phyloP scores from a whole-genome alignment of 1,140 invertebrate species.

The Drosophila nigromelanica region DNA sequence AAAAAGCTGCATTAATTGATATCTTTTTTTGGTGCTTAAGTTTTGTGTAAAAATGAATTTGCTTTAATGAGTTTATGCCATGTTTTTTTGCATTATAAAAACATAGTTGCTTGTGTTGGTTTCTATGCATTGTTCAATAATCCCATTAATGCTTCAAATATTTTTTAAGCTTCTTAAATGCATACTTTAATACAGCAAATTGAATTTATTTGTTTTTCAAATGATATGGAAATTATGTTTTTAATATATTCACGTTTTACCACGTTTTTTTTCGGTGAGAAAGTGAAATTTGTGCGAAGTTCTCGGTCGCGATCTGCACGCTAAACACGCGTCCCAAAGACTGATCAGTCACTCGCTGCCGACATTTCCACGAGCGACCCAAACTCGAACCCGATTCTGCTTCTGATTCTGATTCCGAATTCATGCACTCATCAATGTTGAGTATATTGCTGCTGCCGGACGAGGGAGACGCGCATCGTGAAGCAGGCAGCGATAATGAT shows the following conservation, averaged over 20 bases:
- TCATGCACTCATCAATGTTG: background rate
- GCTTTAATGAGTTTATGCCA: conserved; percentile 31
- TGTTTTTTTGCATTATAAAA: conserved; percentile 5
- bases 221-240: background rate
- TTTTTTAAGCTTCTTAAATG: conserved; percentile 5
- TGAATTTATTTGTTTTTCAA: conserved; percentile 8
- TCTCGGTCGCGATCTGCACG: conserved; percentile 53
- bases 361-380: conserved; percentile 13
- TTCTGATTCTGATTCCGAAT: conserved; percentile 18
- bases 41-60: conserved; percentile 35
- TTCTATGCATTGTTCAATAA: conserved; percentile 20
- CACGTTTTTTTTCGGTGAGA: background rate
- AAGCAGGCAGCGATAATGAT: background rate
- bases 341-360: conserved; percentile 46
- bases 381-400: conserved; percentile 46
- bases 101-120: background rate
- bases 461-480: background rate
- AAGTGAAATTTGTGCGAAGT: conserved; percentile 14
- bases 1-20: conserved; percentile 45
- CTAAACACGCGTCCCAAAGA: conserved; percentile 53
- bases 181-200: background rate
- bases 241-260: conserved; percentile 6
- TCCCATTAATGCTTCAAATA: conserved; percentile 3
- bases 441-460: background rate
- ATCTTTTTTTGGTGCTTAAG: conserved; percentile 6